Conservation (phyloP, 1,140 invertebrate species). For the Frieseomelitta varia region DNA sequence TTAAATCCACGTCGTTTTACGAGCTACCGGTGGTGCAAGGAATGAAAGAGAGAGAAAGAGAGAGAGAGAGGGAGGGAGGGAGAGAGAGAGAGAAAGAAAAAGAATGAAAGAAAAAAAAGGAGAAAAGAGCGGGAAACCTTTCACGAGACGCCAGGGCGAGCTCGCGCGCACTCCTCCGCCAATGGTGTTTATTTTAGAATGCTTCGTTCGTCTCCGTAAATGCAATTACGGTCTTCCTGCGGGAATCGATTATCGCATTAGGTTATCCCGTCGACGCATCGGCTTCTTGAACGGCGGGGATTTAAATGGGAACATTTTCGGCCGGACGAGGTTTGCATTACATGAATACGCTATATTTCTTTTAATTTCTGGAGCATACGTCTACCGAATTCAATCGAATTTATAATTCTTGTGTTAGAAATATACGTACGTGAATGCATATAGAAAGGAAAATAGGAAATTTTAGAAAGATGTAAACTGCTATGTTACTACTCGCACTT, state of each 20-base stretch:
- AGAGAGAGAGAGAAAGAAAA: background rate
- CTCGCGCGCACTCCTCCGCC: background rate
- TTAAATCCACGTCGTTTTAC: slow-evolving; percentile 59
- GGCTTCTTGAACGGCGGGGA: slow-evolving; percentile 37
- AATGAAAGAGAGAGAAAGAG: background rate
- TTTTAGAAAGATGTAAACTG: background rate
- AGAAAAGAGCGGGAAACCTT: slow-evolving; percentile 44
- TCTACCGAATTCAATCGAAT: no score
- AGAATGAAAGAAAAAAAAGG: background rate
- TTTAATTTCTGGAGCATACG: background rate
- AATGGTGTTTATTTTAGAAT: slow-evolving; percentile 54
- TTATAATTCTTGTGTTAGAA: background rate
- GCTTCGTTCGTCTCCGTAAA: slow-evolving; percentile 46
- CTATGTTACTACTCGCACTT: background rate
- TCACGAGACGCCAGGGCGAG: slow-evolving; percentile 4
- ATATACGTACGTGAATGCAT: no score
- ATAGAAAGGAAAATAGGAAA: background rate
- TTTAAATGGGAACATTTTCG: slow-evolving; percentile 37
- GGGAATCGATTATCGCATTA: slow-evolving; percentile 58
- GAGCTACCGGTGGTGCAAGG: slow-evolving; percentile 28
- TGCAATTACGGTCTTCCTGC: slow-evolving; percentile 54
- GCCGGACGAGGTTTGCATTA: background rate
- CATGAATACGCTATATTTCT: background rate
- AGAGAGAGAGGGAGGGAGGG: background rate
- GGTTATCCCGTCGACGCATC: slow-evolving; percentile 39